Conservation (phyloP, 2,888 invertebrate species). For the Sialis fuliginosa region DNA sequence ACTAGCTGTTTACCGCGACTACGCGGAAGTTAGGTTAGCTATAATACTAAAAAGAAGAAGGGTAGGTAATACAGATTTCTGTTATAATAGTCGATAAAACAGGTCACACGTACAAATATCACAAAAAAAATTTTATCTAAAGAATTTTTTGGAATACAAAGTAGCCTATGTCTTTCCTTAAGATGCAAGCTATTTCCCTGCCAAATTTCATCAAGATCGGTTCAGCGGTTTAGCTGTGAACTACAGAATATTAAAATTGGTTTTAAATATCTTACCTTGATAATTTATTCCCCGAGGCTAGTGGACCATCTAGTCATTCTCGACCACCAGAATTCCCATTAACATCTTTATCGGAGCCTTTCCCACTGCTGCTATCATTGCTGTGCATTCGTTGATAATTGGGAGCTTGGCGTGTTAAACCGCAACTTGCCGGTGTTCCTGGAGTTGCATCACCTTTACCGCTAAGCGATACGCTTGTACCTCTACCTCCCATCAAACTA, state of each 20-base stretch:
- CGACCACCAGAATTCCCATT: conserved; percentile 32
- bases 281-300: conserved; percentile 31
- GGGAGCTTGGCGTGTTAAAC: conserved; percentile 48
- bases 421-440: conserved; percentile 53
- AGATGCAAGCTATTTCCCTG: too few species aligned
- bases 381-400: conserved; percentile 75
- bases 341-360: conserved; percentile 52
- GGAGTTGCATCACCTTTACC: conserved; percentile 43
- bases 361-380: conserved; percentile 53
- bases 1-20: too few species aligned
- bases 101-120: too few species aligned
- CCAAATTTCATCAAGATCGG: too few species aligned
- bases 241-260: background rate
- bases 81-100: too few species aligned
- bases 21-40: too few species aligned
- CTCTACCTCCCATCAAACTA: conserved; percentile 19
- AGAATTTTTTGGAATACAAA: background rate
- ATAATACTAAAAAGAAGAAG: too few species aligned
- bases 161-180: background rate
- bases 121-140: background rate
- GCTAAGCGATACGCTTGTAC: conserved; percentile 21
- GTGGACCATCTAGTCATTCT: conserved; percentile 71
- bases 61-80: too few species aligned
- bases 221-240: too few species aligned
- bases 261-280: conserved; percentile 24